phyloP scores from a whole-genome alignment of 92 coral and sea anemone genomes.

The Meandrina meandrites region DNA sequence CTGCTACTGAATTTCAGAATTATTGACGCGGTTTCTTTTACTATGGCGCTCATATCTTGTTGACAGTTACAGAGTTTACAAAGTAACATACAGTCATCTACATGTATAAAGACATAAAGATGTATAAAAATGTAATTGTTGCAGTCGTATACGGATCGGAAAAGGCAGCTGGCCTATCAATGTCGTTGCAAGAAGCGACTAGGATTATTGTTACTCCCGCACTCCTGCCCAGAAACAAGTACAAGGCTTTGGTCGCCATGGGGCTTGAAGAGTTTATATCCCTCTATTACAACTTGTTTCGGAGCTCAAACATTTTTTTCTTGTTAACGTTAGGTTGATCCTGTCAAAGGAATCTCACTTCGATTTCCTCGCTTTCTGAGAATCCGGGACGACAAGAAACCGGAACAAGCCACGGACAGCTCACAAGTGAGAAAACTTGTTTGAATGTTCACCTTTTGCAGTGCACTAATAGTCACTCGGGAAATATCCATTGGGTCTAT shows the following conservation, averaged over 20 bases:
- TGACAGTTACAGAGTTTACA: no score
- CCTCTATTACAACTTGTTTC: neutral
- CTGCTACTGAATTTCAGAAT: no score
- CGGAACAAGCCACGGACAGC: constrained; percentile 94
- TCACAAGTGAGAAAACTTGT: constrained; percentile 64
- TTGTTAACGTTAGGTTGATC: constrained; percentile 74
- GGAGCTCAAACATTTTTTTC: neutral
- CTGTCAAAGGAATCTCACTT: constrained; percentile 92
- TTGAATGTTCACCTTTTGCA: neutral
- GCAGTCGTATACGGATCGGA: no score
- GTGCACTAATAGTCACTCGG: neutral
- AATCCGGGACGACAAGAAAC: constrained; percentile 95
- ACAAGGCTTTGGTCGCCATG: neutral
- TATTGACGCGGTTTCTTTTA: no score
- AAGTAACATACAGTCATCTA: no score
- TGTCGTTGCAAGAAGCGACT: neutral
- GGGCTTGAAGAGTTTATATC: neutral
- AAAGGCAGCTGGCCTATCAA: neutral
- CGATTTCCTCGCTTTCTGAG: constrained; percentile 98
- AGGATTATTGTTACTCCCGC: neutral
- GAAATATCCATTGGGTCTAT: neutral
- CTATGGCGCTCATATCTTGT: no score
- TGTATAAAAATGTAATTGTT: no score
- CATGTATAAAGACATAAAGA: no score
- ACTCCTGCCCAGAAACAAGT: neutral